Evolutionary conservation across 2,797 vertebrate species (phyloP).

Genomic region (Poliocrania exsul): DNA sequence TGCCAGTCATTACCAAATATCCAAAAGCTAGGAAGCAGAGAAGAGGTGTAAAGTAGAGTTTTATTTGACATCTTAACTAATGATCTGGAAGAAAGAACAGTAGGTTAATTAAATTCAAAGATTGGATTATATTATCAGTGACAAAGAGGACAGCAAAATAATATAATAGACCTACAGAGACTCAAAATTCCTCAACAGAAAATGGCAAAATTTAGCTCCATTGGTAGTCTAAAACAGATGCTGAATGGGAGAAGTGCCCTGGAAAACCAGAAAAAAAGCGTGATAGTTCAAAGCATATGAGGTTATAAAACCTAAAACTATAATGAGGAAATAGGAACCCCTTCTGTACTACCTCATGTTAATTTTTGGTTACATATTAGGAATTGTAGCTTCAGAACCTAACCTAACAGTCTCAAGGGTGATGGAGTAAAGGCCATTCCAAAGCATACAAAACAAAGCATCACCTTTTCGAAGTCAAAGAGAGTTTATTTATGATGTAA

Average conservation of each 20-base stretch:
- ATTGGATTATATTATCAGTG: constrained; percentile 29
- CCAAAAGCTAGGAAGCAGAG: background rate
- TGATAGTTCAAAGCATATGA: background rate
- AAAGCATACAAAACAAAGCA: background rate
- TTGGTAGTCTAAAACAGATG: background rate
- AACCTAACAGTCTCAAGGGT: background rate
- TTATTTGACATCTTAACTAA: constrained; percentile 52
- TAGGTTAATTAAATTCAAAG: constrained; percentile 45
- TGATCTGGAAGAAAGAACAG: constrained; percentile 45
- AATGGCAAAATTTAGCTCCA: background rate
- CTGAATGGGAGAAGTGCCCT: background rate
- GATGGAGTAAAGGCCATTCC: background rate
- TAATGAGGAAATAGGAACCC: background rate
- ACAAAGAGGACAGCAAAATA: constrained; percentile 32
- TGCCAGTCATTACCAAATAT: background rate
- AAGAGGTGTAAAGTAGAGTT: constrained; percentile 15
- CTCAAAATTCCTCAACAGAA: constrained; percentile 5
- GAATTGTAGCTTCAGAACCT: background rate
- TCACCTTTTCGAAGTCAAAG: background rate
- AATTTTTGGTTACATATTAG: background rate
- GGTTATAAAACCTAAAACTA: background rate
- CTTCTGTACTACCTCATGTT: background rate
- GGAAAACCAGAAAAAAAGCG: background rate
- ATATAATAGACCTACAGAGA: background rate
- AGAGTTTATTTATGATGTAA: background rate